Percentiles rank a stretch among this genome's conserved stretches.
Evolutionary conservation across 2,888 invertebrate species (phyloP).

Genomic region (Diachrysia chrysitis): DNA sequence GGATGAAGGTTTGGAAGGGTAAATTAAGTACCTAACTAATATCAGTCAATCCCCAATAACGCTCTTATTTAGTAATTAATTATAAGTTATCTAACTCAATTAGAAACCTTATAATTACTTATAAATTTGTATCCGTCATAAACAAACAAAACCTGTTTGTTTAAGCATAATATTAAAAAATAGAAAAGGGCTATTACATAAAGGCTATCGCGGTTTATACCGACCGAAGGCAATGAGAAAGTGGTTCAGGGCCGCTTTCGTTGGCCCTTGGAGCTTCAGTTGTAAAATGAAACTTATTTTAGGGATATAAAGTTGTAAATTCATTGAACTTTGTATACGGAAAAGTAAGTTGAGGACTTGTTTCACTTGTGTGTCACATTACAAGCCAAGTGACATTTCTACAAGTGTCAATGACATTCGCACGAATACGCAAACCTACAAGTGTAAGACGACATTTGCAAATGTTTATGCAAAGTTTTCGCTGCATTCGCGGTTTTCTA

Average conservation of each 20-base stretch:
- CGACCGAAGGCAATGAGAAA: conserved; percentile 34
- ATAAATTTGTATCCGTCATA: background rate
- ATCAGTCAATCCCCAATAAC: no score
- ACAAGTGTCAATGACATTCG: no score
- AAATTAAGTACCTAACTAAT: no score
- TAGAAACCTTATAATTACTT: background rate
- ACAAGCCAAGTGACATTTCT: no score
- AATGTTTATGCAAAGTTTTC: no score
- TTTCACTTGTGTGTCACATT: background rate
- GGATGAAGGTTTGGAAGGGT: no score
- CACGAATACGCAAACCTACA: no score
- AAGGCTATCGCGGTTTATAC: conserved; percentile 15
- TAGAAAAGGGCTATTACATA: conserved; percentile 44
- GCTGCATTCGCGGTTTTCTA: no score
- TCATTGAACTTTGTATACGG: conserved; percentile 1
- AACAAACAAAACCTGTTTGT: background rate
- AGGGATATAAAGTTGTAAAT: background rate
- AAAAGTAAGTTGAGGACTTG: background rate
- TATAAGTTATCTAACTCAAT: background rate
- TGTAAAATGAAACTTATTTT: conserved; percentile 2
- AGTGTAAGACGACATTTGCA: no score
- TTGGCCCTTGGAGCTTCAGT: conserved; percentile 33
- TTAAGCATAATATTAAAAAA: conserved; percentile 5
- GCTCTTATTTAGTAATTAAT: background rate
- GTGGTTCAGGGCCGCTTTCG: conserved; percentile 47